Base-by-base conservation (phyloP, 2,888 invertebrate genomes). In the Hirtodrosophila duncani region DNA sequence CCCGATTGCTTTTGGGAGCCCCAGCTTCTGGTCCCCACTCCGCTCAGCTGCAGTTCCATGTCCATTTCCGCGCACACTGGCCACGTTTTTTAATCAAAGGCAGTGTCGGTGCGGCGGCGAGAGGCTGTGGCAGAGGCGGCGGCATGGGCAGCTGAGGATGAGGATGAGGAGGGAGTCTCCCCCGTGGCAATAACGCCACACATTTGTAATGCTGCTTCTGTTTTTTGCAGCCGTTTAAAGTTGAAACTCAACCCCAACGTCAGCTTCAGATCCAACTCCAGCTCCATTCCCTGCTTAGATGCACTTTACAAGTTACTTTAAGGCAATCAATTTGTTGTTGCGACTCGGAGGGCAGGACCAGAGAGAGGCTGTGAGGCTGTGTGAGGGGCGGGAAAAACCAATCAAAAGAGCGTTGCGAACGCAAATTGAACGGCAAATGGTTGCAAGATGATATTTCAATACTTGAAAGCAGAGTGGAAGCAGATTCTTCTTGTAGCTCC, bases 101-200 rank as follows among this genome's bases (percentile, higher is more conserved):
- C n/a, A n/a, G n/a, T n/a, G n/a, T 26, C 3, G 26, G n/a, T n/a
- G 52, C 31, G 46, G 30, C 37, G 3, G 4, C 18, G 6, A 23
- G 33, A 26, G 26, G 14, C 17, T 16, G 24, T 20, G 23, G 14
- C 29, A 17, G 7, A 18, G 13, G 21, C 20, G 9, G 23, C 34
- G 10, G 23, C 39, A 21, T 53, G 64, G 41, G 7, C 38, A 46
- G 50, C 67, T 58, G n/a, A n/a, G n/a, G n/a, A n/a, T n/a, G n/a
- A n/a, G n/a, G n/a, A n/a, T n/a, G n/a, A n/a, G n/a, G n/a, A n/a
- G n/a, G n/a, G n/a, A n/a, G n/a, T 70, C 75, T 81, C 80, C 74
- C 81, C 80, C 75, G 61, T 79, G 82, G 82, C 83, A 83, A 83
- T 83, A 82, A 83, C 84, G 81, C 81, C 84, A 84, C 77, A 83